Conservation (phyloP, 2,797 vertebrate species). For the Onychomys leucogaster region DNA sequence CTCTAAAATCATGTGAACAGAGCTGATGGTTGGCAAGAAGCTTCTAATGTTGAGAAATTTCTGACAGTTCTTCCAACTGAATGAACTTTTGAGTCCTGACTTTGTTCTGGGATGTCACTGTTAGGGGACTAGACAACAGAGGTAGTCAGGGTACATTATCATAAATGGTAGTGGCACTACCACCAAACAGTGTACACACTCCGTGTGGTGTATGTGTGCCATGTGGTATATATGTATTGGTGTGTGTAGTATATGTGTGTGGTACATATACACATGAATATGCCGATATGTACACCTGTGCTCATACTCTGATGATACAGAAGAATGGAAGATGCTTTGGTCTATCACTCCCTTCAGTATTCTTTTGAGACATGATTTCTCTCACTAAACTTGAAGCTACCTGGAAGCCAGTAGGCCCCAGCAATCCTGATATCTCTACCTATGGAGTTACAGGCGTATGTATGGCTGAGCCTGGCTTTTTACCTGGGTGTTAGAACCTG, state of each 20-base stretch:
- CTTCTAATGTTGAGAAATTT: background rate
- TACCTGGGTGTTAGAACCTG: background rate
- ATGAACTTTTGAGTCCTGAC: background rate
- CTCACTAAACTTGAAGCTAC: background rate
- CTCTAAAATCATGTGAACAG: background rate
- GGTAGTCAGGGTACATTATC: background rate
- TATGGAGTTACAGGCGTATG: too few species aligned
- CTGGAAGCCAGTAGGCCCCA: background rate
- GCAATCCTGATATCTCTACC: background rate
- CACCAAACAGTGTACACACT: background rate
- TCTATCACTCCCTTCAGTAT: background rate
- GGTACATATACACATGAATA: background rate
- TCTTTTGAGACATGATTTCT: background rate
- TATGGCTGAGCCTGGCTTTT: background rate
- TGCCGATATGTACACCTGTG: background rate
- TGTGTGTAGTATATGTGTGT: background rate
- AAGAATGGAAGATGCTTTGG: background rate
- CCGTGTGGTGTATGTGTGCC: background rate
- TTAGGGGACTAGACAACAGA: background rate
- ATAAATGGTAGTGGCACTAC: too few species aligned
- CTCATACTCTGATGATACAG: background rate
- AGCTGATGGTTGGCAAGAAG: background rate
- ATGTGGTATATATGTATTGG: background rate
- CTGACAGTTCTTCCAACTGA: background rate
- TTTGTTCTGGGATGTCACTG: background rate